Evolutionary conservation across 2,797 vertebrate species (phyloP), one percentile per base, ranked within the genome.

Genomic region (Aulostomus chinensis): DNA sequence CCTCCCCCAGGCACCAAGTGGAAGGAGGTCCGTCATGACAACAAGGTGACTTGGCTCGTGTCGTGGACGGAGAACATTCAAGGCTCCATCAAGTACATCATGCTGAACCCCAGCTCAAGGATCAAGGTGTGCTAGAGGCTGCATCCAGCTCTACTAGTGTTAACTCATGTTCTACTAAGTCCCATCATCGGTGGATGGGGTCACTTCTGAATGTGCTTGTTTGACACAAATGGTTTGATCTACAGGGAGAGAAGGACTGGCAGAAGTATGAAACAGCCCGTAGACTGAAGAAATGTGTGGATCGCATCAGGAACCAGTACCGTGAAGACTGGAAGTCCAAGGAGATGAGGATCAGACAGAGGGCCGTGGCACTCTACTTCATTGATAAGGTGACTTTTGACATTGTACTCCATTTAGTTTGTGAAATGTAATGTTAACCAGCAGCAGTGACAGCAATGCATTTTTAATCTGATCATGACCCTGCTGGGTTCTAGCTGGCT

Each of bases 11-110:
- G 96, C 58, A 95, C 95, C 41, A 98, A 91, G 78, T 99, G 96
- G 96, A 99, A 98, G 87, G 96, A 98, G 63, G 88, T 99, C 47
- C 92, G 96, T 37, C 94, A 99, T 70, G 96, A 99, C 79, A 98
- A 96, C 84, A 99, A 99, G 62, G 96, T 99, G 68, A 99, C 96
- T 14, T 99, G 96, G 96, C 81, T 99, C 70, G 96, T 96, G 39
- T 98, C 96, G 1, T 99, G 96, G 96, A 99, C 95, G 7, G 95
- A 99, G 74, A 99, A 98, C 80, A 98, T 99, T 66, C 96, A 99
- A 52, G 96, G 97, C 26, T 97, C 96, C 35, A 98, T 97, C 80
- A 99, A 99, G 71, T 99, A 99, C 81, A 97, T 99, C 68, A 99
- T 99, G 96, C 82, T 99, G 65, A 98, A 99, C 50, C 94, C 96